phyloP scores from a whole-genome alignment of 2,797 vertebrate genomes.

The Iguana delicatissima region DNA sequence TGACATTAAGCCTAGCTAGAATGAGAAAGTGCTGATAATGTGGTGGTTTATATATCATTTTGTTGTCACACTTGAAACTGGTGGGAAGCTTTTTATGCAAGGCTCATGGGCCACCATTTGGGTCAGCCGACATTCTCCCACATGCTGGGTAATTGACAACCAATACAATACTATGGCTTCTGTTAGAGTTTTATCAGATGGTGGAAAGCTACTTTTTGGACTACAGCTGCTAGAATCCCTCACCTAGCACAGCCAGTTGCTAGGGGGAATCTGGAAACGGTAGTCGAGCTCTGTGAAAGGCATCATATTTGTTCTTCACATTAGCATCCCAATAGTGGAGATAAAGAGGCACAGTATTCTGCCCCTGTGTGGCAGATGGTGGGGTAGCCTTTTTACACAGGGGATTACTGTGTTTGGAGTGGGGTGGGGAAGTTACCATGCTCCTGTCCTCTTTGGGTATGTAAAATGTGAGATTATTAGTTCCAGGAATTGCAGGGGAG shows the following conservation, averaged over 20 bases:
- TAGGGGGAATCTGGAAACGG: too few species aligned
- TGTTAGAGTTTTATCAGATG: background rate
- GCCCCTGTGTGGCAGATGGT: background rate
- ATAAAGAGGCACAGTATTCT: background rate
- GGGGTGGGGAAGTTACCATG: background rate
- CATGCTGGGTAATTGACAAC: background rate
- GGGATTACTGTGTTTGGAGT: background rate
- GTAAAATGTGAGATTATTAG: background rate
- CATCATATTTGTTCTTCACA: too few species aligned
- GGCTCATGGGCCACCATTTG: background rate
- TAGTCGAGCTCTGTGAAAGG: too few species aligned
- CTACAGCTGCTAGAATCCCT: too few species aligned
- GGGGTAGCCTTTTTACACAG: background rate
- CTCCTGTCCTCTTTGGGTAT: background rate
- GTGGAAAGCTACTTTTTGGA: background rate
- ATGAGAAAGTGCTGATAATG: slow-evolving; percentile 22
- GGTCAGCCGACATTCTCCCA: background rate
- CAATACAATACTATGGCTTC: background rate
- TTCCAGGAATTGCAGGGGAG: background rate
- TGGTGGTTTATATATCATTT: slow-evolving; percentile 20
- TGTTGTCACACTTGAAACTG: slow-evolving; percentile 36
- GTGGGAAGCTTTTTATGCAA: background rate
- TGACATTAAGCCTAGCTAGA: slow-evolving; percentile 47
- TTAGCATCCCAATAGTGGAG: background rate
- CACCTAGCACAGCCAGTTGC: too few species aligned